phyloP scores from a whole-genome alignment of 92 coral and sea anemone genomes.

The Heteractis magnifica region DNA sequence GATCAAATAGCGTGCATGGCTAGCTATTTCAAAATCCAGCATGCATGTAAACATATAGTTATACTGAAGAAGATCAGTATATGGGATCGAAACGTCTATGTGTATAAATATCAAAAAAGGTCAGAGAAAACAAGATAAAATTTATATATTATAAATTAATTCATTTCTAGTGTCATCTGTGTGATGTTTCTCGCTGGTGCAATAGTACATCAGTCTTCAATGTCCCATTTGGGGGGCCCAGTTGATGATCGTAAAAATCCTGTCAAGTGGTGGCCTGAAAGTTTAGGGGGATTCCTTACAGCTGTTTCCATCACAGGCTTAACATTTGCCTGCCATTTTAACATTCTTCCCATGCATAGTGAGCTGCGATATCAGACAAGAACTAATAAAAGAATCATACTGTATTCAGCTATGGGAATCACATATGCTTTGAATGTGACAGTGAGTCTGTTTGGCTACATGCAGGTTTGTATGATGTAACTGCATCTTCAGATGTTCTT shows the following conservation, averaged over 20 bases:
- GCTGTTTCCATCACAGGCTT: slow-evolving; percentile 65
- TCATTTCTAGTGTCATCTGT: slow-evolving; percentile 58
- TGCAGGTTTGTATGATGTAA: slow-evolving; percentile 56
- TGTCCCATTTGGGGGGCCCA: slow-evolving; percentile 64
- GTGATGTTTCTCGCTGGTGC: slow-evolving; percentile 71
- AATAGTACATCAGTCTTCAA: slow-evolving; percentile 55
- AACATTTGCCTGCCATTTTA: slow-evolving; percentile 86
- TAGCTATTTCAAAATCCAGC: too few species aligned
- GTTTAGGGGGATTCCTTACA: slow-evolving; percentile 74
- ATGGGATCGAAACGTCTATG: too few species aligned
- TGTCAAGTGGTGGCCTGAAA: slow-evolving; percentile 73
- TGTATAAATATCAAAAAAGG: too few species aligned
- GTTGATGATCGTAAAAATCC: slow-evolving; percentile 55
- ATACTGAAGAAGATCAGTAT: too few species aligned
- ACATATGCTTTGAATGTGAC: slow-evolving; percentile 64
- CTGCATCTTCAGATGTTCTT: too few species aligned
- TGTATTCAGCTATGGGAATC: slow-evolving; percentile 77
- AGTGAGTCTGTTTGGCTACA: slow-evolving; percentile 79
- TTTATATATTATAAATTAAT: not conserved
- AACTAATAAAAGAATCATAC: slow-evolving; percentile 70
- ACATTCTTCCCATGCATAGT: slow-evolving; percentile 84
- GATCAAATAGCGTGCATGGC: too few species aligned
- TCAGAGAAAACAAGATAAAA: too few species aligned
- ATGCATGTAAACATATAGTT: too few species aligned
- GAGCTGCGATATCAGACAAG: slow-evolving; percentile 82